Base-by-base conservation (phyloP, 2,113 vertebrate genomes). In the Heteronetta atricapilla region DNA sequence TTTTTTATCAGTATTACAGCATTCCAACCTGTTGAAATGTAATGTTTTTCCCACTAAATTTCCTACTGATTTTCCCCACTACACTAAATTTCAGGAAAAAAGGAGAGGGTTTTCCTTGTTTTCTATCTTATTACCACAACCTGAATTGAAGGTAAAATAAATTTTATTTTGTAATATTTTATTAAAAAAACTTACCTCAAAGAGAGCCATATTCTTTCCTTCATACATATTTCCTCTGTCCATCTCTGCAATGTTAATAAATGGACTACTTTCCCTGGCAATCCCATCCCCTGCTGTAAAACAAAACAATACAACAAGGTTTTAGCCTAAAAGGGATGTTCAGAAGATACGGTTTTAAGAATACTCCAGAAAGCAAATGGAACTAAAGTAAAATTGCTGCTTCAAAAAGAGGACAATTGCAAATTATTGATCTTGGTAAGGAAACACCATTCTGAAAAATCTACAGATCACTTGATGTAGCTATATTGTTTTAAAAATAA, bases 181-280 rank as follows among this genome's bases (percentile, higher is more conserved):
- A 38, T 38, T 38, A 18, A 52, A 34, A 26, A 18, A 38, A 21
- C 48, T 97, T 97, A 99, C 99, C 99, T 99, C 99, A 95, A 99
- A 99, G 10, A 99, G 98, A 31, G 99, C 99, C 99, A 99, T 99
- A 98, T 99, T 99, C 97, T 99, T 99, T 75, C 99, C 99, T 95
- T 99, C 99, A 2, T 98, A 99, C 23, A 93, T 91, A 40, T 96
- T 99, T 88, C 96, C 98, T 79, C 96, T 97, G 82, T 99, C 98
- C 66, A 88, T 72, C 36, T 99, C 98, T 10, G 97, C 97, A 90
- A 88, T 98, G 92, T 98, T 97, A 95, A 99, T 98, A 81, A 99
- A 99, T 0, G 99, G 99, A 90, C 98, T 99, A 77, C 93, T 99
- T 94, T 99, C 99, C 84, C 98, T 98, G 33, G 98, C 97, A 88